Evolutionary conservation across 2,888 invertebrate species (phyloP), one percentile per base, ranked within the genome.

Genomic region (Acanthosepion lycidas): DNA sequence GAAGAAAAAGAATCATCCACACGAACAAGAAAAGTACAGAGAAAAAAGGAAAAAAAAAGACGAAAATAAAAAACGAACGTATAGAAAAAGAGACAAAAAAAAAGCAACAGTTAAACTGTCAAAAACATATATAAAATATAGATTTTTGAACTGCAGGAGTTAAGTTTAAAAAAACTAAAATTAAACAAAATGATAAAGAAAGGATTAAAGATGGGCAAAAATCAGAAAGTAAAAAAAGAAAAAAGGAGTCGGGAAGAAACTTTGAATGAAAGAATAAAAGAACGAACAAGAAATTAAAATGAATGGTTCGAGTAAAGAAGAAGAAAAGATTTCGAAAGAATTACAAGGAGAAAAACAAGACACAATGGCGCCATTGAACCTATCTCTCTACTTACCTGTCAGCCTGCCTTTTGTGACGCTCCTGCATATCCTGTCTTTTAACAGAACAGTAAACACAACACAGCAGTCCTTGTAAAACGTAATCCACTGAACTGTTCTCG

Each of bases 401-500:
- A 78, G n/a, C n/a, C 18, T 33, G 78, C 15, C 78, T 78, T 78
- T 78, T 78, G 78, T 78, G 78, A 15, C 78, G 78, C n/a, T 78
- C 18, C n/a, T 78, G 78, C n/a, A 12, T 78, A 78, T 78, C 64
- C 64, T 64, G 64, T 23, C 78, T 78, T 78, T 78, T 18, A 33
- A 78, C 78, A 15, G 78, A n/a, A 78, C 78, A 78, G n/a, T 33
- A 5, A 78, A 18, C 33, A 78, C n/a, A 78, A 78, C 78, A 78
- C n/a, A 78, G 12, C n/a, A 78, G 12, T n/a, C n/a, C 78, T 78
- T 78, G n/a, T 15, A 78, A 78, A n/a, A 78, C n/a, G 15, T 78
- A 78, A 78, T 78, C 78, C n/a, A 78, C 78, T 78, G 78, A 78
- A 78, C 78, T 78, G 78, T 78, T 78, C 78, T 78, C n/a, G 78